A percentile compares a stretch with the other conserved stretches of the same genome.
These are phyloP conservation scores for Oceanites oceanicus DNA, from an alignment of 2,113 vertebrate genomes.

Conservation along the genomic window DNA sequence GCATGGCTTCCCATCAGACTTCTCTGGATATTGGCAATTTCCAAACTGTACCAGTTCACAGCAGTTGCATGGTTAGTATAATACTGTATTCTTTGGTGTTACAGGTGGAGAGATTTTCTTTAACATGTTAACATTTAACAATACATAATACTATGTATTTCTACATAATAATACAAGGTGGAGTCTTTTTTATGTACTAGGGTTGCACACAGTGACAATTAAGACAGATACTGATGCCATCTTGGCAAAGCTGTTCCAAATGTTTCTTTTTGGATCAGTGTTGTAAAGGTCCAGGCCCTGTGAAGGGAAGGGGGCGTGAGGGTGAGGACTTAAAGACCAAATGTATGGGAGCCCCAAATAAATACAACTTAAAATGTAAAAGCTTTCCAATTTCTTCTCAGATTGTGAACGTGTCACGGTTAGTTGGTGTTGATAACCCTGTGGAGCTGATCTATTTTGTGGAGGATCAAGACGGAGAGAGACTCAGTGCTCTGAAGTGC, in stretches of 20 bases:
- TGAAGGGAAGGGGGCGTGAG: neutral
- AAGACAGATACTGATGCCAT: neutral
- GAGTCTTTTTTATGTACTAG: neutral
- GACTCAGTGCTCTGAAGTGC: slow-evolving; percentile 82
- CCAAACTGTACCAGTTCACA: neutral
- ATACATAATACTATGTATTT: too few relatives aligned
- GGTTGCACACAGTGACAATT: neutral
- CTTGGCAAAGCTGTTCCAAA: neutral
- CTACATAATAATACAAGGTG: neutral
- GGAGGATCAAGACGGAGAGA: slow-evolving; percentile 85
- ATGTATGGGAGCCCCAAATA: neutral
- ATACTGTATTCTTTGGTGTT: neutral
- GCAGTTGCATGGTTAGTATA: neutral
- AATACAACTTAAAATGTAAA: neutral
- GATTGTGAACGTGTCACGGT: slow-evolving; percentile 86
- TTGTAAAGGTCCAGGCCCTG: neutral
- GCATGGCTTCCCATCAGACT: neutral
- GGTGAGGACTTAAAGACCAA: neutral
- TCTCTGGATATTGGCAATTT: neutral
- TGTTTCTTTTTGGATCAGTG: neutral
- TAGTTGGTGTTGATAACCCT: slow-evolving; percentile 83
- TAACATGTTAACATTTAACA: too few relatives aligned
- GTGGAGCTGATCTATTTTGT: slow-evolving; percentile 94
- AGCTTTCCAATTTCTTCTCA: slow-evolving; percentile 55
- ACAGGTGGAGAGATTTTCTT: neutral